Base-by-base conservation (phyloP, 2,888 invertebrate genomes). In the Platynereis dumerilii region DNA sequence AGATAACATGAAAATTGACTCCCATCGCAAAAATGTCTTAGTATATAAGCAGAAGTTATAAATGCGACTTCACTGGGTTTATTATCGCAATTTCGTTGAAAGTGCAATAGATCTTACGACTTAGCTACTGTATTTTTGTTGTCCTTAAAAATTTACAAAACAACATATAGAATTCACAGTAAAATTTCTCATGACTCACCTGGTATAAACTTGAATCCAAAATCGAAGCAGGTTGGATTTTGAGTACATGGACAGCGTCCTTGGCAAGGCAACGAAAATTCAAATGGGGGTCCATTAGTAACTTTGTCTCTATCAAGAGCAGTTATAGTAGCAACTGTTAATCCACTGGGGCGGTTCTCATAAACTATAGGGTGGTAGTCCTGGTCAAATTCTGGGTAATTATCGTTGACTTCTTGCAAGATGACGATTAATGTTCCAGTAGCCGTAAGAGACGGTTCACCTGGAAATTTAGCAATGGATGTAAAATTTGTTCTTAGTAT, bases 141-240 rank as follows among this genome's bases (percentile, higher is more conserved):
- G n/a, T n/a, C n/a, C n/a, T n/a, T n/a, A n/a, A n/a, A n/a, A n/a
- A n/a, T n/a, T n/a, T n/a, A n/a, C n/a, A n/a, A n/a, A n/a, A n/a
- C n/a, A n/a, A n/a, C n/a, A n/a, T n/a, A n/a, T n/a, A n/a, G n/a
- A n/a, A n/a, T n/a, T n/a, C n/a, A n/a, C n/a, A n/a, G n/a, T n/a
- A n/a, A n/a, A n/a, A n/a, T n/a, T n/a, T n/a, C n/a, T 17, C n/a
- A 3, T 26, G 27, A 88, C 90, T 88, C 84, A 92, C 92, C 94
- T 86, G 93, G 94, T 87, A 96, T 94, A 86, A 96, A 96, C 84
- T 94, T 94, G 60, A 98, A 94, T 87, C 93, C 94, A 85, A 98
- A 96, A 28, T 95, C 94, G 42, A 94, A 92, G 78, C 93, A 88
- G 71, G 96, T 95, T 71, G 94, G 91, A 82, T 96, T 95, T 83